Evolutionary conservation across 2,113 vertebrate genomes (phyloP), one percentile per base, ranked within the genome.

Genomic region (Pseudolaguvia tuberculata): DNA sequence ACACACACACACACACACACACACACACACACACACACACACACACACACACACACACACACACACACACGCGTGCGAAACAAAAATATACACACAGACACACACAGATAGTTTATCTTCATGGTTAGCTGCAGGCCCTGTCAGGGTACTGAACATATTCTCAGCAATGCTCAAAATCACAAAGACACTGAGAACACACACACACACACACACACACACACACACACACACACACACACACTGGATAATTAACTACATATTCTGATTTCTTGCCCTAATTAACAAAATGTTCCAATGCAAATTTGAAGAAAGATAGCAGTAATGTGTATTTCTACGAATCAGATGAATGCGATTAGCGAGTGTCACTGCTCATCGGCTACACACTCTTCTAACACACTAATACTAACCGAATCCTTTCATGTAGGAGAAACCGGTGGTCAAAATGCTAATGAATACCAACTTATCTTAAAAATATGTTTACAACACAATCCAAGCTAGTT

Each of bases 111-210:
- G 50, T 39, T 69, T 55, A 14, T 57, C 72, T 57, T 45, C 53
- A 65, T 27, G 72, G 63, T 78, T 73, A 75, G 62, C 62, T 76
- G 73, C 11, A 47, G 70, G 62, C 76, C 76, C 51, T 73, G 69
- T 63, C 77, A 76, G 76, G 78, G 77, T 76, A 73, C 76, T 51
- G 62, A 75, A 72, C 80, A 81, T 52, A 73, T 73, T 67, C 31
- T 65, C 58, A 47, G 58, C 50, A 59, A 31, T 75, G 71, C 59
- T 81, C 65, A 48, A 81, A 78, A 52, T 72, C 66, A 79, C 72
- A 79, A 81, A 70, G 77, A 65, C 63, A 76, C 52, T 58, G 57
- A 67, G 14, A 56, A n/a, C n/a, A n/a, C n/a, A n/a, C n/a, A n/a
- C n/a, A n/a, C n/a, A n/a, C n/a, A n/a, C n/a, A n/a, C n/a, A n/a